Evolutionary conservation across 2,113 vertebrate genomes (phyloP), one percentile per base, ranked within the genome.

Genomic region (Colinus virginianus): DNA sequence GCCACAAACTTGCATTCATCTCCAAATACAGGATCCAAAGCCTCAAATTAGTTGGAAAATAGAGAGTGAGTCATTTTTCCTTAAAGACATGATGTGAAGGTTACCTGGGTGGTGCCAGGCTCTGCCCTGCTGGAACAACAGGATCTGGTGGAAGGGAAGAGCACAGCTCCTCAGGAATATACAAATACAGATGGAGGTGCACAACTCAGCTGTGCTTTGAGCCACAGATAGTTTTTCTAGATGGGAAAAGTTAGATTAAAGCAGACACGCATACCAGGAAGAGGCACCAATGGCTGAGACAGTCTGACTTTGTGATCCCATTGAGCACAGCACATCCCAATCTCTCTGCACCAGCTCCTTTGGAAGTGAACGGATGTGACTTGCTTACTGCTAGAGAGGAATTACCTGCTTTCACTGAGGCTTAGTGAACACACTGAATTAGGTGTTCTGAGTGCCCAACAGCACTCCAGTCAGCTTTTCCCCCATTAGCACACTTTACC

Each of bases 41-140:
- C 83, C 94, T 51, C 43, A 93, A 96, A 94, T 80, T 75, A 84
- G 36, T 84, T 8, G 82, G 94, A 97, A 97, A 98, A 97, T 70
- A 96, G 93, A 76, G 71, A 62, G 53, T 97, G 97, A 97, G 94
- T 97, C 96, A 97, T 87, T 74, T 78, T 96, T 95, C 78, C 92
- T 91, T 72, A 86, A 84, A 95, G 91, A 90, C 96, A 91, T 87
- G 96, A 95, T 46, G 74, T 90, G 93, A 94, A 87, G 78, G 90
- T 88, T 95, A 95, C 96, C 95, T 89, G 93, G 90, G 93, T 48
- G 71, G 84, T 92, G 93, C 36, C 59, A 93, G 61, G 88, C 95
- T 74, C 93, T 95, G 94, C 94, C 92, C 90, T 82, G 69, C 85
- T 85, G 89, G 90, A 78, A 96, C 79, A 95, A 83, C 94, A 87